Evolutionary conservation across 2,797 vertebrate genomes (phyloP).

Genomic region (Phoeniculus purpureus): DNA sequence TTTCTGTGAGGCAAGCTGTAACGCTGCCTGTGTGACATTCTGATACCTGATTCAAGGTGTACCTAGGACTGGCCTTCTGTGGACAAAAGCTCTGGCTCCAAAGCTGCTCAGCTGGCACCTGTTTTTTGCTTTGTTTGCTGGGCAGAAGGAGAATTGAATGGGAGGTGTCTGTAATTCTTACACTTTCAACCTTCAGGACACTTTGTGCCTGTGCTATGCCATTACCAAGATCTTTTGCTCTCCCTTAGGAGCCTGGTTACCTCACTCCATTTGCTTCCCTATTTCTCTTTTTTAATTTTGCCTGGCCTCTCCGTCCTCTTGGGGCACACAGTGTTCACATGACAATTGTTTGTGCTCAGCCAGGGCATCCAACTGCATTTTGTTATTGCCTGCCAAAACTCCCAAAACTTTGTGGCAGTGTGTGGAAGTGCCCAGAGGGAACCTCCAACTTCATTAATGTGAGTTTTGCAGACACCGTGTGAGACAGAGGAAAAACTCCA

Average conservation of each 20-base stretch:
- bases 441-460: fast-evolving
- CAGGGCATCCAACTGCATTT: not conserved
- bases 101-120: not conserved
- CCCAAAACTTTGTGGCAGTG: fast-evolving
- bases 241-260: not conserved
- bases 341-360: not conserved
- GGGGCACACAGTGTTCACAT: not conserved
- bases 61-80: not conserved
- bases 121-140: not conserved
- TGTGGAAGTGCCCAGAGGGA: not conserved
- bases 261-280: not conserved
- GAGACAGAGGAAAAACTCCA: not conserved
- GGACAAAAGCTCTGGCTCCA: not conserved
- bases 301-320: not conserved
- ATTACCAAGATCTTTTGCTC: not conserved
- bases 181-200: not conserved
- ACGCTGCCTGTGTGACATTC: not conserved
- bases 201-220: not conserved
- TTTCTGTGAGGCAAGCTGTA: not conserved
- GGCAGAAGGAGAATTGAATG: not conserved
- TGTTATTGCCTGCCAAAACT: not conserved
- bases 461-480: not conserved
- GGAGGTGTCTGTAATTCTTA: not conserved
- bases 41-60: not conserved
- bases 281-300: not conserved